Percentiles rank a stretch among this genome's conserved stretches.
Conservation (phyloP, 35 echinoderm and acorn worm species). For the Strongylocentrotus purpuratus region DNA sequence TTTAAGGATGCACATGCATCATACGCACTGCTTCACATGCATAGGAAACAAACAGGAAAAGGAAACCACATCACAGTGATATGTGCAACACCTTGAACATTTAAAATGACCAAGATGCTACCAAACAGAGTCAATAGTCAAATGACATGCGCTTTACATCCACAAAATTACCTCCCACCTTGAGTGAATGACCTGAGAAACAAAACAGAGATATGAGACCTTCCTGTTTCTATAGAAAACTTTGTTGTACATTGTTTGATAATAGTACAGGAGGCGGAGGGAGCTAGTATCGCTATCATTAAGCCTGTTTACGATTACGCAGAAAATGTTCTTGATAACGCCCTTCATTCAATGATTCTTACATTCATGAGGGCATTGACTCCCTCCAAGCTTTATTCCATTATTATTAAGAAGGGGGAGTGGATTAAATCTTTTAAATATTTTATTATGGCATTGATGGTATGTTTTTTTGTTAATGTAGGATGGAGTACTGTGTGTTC, state of each 20-base stretch:
- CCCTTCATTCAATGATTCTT: not conserved
- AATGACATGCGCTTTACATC: not conserved
- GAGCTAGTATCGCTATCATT: not conserved
- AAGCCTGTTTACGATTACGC: not conserved
- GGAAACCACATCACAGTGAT: not conserved
- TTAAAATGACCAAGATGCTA: not conserved
- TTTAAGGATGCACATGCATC: not conserved
- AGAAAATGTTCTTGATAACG: not conserved
- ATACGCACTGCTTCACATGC: not conserved
- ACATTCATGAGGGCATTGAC: not conserved
- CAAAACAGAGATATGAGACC: not conserved
- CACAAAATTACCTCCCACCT: not conserved
- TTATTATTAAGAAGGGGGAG: not conserved
- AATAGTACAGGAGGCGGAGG: not conserved
- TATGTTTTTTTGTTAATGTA: not conserved
- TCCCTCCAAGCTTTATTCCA: not conserved
- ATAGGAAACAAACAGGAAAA: not conserved
- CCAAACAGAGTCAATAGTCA: not conserved
- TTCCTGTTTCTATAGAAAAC: not conserved
- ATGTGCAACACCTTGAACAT: not conserved
- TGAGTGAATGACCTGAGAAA: conserved; percentile 9
- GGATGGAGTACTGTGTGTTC: no score
- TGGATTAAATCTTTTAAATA: not conserved
- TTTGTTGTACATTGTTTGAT: not conserved
- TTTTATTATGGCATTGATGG: not conserved